Evolutionary conservation across 2,113 vertebrate species (phyloP).

Genomic region (Tapirus terrestris): DNA sequence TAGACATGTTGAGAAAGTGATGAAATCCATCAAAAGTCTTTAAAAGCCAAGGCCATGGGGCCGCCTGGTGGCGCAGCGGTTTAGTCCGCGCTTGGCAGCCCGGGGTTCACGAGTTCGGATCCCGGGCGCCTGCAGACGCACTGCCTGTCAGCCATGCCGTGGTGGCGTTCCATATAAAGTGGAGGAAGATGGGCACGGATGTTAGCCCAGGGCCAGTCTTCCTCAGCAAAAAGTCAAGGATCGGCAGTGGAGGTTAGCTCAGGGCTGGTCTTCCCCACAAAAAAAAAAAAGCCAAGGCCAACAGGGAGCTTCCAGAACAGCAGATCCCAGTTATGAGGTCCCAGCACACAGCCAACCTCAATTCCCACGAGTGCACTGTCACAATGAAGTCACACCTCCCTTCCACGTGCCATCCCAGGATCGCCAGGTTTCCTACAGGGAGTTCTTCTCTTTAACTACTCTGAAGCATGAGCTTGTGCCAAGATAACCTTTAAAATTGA

Average conservation of each 20-base stretch:
- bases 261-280: too few relatives aligned
- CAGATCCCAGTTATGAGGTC: background rate
- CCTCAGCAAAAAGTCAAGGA: too few relatives aligned
- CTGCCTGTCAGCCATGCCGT: too few relatives aligned
- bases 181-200: too few relatives aligned
- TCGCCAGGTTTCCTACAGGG: fast-evolving
- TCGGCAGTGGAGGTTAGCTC: too few relatives aligned
- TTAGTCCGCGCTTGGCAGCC: too few relatives aligned
- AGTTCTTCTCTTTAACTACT: background rate
- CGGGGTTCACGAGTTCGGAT: too few relatives aligned
- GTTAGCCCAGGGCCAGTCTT: too few relatives aligned
- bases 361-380: fast-evolving
- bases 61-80: too few relatives aligned
- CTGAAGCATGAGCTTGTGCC: background rate
- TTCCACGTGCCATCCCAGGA: background rate
- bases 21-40: background rate
- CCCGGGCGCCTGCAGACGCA: too few relatives aligned
- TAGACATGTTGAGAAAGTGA: background rate
- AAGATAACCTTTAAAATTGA: background rate
- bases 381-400: background rate
- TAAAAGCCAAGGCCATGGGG: background rate
- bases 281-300: background rate
- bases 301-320: background rate
- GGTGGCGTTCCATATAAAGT: too few relatives aligned
- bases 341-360: background rate